Base-by-base conservation (phyloP, 1,140 invertebrate species). In the Caenorhabditis brenneri region DNA sequence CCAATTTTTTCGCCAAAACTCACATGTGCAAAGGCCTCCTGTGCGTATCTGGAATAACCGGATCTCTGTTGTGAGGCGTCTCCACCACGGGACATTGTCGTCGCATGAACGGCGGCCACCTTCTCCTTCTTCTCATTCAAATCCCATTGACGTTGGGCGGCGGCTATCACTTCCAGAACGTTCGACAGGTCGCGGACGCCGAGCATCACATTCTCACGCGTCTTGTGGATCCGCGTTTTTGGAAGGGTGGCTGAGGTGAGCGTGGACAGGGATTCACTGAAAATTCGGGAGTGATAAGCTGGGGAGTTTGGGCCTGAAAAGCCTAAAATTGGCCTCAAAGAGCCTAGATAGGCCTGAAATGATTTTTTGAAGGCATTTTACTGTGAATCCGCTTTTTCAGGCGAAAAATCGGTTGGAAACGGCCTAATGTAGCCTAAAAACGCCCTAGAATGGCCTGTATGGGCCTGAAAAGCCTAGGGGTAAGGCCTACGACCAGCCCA, bases 141-240 rank as follows among this genome's bases (percentile, higher is more conserved):
- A 74, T 74, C 65, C 65, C 65, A 74, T 74, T 74, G 36, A 9
- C 65, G 19, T 74, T 74, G 65, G 36, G 65, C 65, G 16, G 65
- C 24, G 6, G 36, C 7, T 9, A 74, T 74, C 7, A 74, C n/a
- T 42, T 74, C 65, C 15, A 74, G 36, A 12, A 74, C 65, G 24
- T 74, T 74, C 22, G 65, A 42, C 19, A 74, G 36, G 24, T 74
- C 65, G 22, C 65, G 16, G 2, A 46, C 65, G 5, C 65, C 65
- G 36, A 74, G 27, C 65, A 74, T 74, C 9, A 74, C 65, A 74
- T 74, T 74, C 29, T 74, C 65, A 27, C 65, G 65, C 0, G 65
- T 74, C 3, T 31, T 33, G 65, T 74, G 65, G 65, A 74, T 74
- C 9, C 65, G 65, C 1, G 22, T 27, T 2, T 74, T 74, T 24